A percentile compares a stretch with the other conserved stretches of the same genome.
Conservation (phyloP, 2,113 vertebrate species). For the Siphamia tubifer region DNA sequence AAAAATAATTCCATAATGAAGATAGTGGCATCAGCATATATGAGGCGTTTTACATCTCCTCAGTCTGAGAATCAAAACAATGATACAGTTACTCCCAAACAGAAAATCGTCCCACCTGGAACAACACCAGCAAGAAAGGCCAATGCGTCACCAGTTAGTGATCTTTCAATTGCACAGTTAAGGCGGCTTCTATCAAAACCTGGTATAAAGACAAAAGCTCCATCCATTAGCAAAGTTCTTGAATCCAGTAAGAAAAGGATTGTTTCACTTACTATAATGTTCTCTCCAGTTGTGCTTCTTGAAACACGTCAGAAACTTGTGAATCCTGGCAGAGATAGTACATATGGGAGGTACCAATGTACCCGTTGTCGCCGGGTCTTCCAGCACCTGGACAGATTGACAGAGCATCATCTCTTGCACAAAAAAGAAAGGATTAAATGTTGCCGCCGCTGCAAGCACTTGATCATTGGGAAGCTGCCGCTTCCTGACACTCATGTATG, state of each 20-base stretch:
- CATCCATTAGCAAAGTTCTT: conserved; percentile 60
- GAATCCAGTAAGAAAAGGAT: conserved; percentile 63
- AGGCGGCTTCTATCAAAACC: conserved; percentile 60
- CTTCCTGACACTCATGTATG: conserved; percentile 74
- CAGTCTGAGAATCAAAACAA: conserved; percentile 9
- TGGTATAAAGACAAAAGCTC: conserved; percentile 57
- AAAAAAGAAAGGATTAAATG: conserved; percentile 80
- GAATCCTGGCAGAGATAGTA: conserved; percentile 45
- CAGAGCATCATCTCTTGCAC: conserved; percentile 80
- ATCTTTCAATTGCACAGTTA: conserved; percentile 58
- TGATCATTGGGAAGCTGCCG: conserved; percentile 72
- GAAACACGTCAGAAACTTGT: conserved; percentile 80
- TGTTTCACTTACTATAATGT: conserved; percentile 72
- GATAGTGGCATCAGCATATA: conserved; percentile 76
- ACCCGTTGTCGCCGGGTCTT: conserved; percentile 77
- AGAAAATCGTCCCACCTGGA: conserved; percentile 62
- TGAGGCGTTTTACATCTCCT: conserved; percentile 39
- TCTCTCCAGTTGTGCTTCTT: conserved; percentile 81
- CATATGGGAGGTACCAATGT: conserved; percentile 74
- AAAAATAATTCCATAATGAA: conserved; percentile 70
- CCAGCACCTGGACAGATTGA: conserved; percentile 68
- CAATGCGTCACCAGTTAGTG: conserved; percentile 2
- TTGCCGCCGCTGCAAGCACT: conserved; percentile 75
- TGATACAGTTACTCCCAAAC: conserved; percentile 47
- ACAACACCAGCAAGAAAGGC: conserved; percentile 30